Evolutionary conservation across 2,888 invertebrate species (phyloP).

Genomic region (Acrobasis repandana): DNA sequence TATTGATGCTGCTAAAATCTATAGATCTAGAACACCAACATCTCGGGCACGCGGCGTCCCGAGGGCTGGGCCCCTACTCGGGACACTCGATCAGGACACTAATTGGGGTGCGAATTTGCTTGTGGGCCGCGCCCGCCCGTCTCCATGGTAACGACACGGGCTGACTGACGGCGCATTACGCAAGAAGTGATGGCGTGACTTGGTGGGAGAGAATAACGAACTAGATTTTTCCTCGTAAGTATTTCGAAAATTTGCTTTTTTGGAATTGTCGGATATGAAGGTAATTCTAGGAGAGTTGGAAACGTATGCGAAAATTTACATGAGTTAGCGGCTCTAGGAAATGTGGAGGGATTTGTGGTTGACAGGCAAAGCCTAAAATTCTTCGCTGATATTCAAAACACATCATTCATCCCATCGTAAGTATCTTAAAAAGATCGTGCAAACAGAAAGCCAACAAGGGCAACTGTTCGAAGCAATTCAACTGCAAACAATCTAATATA

Average conservation of each 20-base stretch:
- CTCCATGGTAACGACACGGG: slow-evolving; percentile 24
- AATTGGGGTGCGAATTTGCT: slow-evolving; percentile 64
- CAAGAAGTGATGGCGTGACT: slow-evolving; percentile 11
- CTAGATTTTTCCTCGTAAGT: neutral
- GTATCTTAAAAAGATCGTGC: too few relatives aligned
- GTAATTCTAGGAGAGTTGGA: too few relatives aligned
- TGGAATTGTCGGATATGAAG: neutral
- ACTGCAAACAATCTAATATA: too few relatives aligned
- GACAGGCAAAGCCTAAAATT: too few relatives aligned
- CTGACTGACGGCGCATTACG: slow-evolving; percentile 13
- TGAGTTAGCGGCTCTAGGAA: too few relatives aligned
- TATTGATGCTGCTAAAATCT: neutral
- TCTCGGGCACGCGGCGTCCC: neutral
- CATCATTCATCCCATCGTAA: too few relatives aligned
- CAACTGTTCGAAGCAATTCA: too few relatives aligned
- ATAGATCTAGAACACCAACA: neutral
- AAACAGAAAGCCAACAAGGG: too few relatives aligned
- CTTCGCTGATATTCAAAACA: too few relatives aligned
- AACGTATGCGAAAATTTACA: too few relatives aligned
- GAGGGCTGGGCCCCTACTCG: slow-evolving; percentile 27
- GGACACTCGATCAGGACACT: slow-evolving; percentile 52
- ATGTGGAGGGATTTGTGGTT: too few relatives aligned
- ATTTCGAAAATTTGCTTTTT: neutral
- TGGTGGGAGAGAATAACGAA: neutral
- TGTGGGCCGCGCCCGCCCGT: slow-evolving; percentile 37